These are phyloP conservation scores for Mirounga angustirostris DNA, from an alignment of 2,113 vertebrate species.

Conservation along the genomic window DNA sequence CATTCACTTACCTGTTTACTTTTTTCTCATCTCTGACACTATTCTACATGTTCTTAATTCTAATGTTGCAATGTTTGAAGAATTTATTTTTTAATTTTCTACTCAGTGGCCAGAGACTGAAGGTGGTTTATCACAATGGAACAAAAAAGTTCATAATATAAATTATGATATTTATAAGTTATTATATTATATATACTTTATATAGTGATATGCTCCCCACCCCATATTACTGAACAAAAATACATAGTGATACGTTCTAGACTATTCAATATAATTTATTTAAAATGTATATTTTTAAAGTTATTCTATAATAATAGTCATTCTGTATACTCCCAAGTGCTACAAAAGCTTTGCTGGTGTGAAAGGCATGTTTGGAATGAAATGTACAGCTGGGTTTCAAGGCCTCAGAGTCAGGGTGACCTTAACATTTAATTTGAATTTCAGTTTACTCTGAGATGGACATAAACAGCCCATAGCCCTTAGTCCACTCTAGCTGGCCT, in stretches of 20 bases:
- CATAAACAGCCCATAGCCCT: neutral
- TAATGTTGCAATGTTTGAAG: neutral
- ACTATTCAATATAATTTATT: neutral
- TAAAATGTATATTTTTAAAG: neutral
- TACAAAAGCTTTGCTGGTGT: neutral
- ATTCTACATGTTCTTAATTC: neutral
- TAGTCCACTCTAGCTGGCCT: neutral
- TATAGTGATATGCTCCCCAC: neutral
- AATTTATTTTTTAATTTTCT: neutral
- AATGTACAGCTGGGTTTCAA: neutral
- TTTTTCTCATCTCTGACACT: neutral
- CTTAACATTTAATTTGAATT: conserved; percentile 10
- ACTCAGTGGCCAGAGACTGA: neutral
- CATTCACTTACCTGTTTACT: neutral
- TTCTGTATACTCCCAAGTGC: neutral
- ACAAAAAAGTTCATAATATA: neutral
- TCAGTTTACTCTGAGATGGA: neutral
- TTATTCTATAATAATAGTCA: neutral
- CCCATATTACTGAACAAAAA: neutral
- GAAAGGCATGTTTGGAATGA: neutral
- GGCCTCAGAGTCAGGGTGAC: neutral
- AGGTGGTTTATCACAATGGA: neutral
- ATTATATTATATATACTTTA: neutral
- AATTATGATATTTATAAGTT: neutral
- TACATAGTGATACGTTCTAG: neutral